Evolutionary conservation across 2,113 vertebrate genomes (phyloP), one percentile per base, ranked within the genome.

Genomic region (Tupaia tana): DNA sequence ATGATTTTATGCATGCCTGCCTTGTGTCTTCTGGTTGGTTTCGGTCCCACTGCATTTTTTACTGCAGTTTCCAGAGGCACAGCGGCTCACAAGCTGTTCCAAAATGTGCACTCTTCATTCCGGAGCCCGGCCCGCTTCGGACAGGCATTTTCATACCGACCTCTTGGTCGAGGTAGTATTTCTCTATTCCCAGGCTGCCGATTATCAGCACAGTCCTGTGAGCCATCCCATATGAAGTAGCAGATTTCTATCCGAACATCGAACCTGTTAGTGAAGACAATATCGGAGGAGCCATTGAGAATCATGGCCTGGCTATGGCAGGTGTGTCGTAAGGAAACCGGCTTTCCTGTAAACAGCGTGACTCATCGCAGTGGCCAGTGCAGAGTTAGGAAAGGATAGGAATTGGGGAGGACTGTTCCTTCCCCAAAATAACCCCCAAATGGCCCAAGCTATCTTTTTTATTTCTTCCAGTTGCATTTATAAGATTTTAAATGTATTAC

Each of bases 221-320:
- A 86, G 54, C 6, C 9, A 63, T 10, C n/a, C 9, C 1, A 1
- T 1, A 29, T 31, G 10, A 95, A 87, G 24, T 52, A 89, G 12
- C 0, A 66, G 69, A 59, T 92, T 93, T 18, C 1, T 2, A 0
- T 92, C 31, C 79, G 66, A 83, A 95, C 27, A 0, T 7, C 2
- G n/a, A 64, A 7, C 0, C 0, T 29, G 74, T 66, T 22, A 59
- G 13, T 70, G 56, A 29, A 90, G 25, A 22, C 6, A 74, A 31
- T 22, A 71, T 27, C 24, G 95, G 54, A 89, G 5, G 0, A 0
- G 0, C 95, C 59, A 18, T 25, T 22, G 0, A 58, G 86, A 83
- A 61, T 29, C 88, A 63, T 7, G 24, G 71, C n/a, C 58, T 29
- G 22, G 18, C 2, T 7, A 89, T 63, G 78, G 52, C 24, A 52